These are phyloP conservation scores for Parapristionchus giblindavisi DNA, from an alignment of 2,888 invertebrate genomes.

Conservation along the genomic window DNA sequence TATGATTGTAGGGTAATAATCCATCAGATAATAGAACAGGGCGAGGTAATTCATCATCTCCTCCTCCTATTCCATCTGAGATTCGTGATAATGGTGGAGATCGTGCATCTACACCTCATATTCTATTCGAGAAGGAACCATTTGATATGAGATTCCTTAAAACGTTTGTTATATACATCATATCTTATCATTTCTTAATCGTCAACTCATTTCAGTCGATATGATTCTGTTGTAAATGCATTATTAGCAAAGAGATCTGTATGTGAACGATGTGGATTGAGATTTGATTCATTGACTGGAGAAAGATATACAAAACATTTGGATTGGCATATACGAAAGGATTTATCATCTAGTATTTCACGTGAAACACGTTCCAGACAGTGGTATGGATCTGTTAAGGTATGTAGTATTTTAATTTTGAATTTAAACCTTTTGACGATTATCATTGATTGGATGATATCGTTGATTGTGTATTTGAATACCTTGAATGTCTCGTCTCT, in stretches of 20 bases:
- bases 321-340: constrained; percentile 98
- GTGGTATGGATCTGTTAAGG: constrained; percentile 84
- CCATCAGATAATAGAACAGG: not conserved
- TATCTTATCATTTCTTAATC: not conserved
- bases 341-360: constrained; percentile 70
- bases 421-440: not conserved
- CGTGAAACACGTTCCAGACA: constrained; percentile 78
- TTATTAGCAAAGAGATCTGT: constrained; percentile 83
- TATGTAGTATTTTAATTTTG: constrained; percentile 59
- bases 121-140: constrained; percentile 65
- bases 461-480: not conserved
- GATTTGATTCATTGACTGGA: constrained; percentile 79
- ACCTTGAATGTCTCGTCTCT: not conserved
- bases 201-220: constrained; percentile 76
- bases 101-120: constrained; percentile 70
- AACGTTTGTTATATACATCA: constrained; percentile 44
- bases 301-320: constrained; percentile 89
- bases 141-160: constrained; percentile 54
- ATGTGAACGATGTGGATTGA: constrained; percentile 92
- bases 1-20: not conserved
- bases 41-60: constrained; percentile 17
- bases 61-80: constrained; percentile 49
- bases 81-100: constrained; percentile 40
- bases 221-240: constrained; percentile 78
- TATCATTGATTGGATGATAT: not conserved